A percentile compares a stretch with the other conserved stretches of the same genome.
Conservation (phyloP, 1,140 invertebrate species). For the Chlorops oryzae region DNA sequence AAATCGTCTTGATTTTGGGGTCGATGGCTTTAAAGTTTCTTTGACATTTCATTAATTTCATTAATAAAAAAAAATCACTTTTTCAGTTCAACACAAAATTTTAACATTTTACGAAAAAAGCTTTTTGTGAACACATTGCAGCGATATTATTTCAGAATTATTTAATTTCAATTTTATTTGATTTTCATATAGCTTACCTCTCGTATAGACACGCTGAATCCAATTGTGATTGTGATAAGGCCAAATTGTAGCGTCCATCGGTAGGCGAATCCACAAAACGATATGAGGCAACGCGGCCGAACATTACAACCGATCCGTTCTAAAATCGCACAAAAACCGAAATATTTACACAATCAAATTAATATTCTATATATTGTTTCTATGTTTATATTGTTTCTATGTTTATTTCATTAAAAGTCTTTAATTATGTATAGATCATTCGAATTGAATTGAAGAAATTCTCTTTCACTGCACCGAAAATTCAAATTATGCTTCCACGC, state of each 20-base stretch:
- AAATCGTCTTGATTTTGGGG: no score
- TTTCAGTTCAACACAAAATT: no score
- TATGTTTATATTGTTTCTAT: not conserved
- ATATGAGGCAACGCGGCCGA: conserved; percentile 86
- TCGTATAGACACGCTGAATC: conserved; percentile 72
- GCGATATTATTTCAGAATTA: no score
- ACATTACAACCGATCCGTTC: conserved; percentile 82
- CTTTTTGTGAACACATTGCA: no score
- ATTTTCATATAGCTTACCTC: conserved; percentile 55
- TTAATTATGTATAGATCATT: conserved; percentile 5
- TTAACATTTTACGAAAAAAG: no score
- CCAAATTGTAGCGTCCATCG: conserved; percentile 69
- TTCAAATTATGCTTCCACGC: no score
- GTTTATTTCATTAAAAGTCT: not conserved
- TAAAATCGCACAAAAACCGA: conserved; percentile 45
- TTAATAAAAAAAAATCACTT: no score
- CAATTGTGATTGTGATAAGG: conserved; percentile 59
- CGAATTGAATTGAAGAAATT: not conserved
- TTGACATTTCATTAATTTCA: no score
- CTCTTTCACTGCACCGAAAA: no score
- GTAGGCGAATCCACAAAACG: conserved; percentile 86
- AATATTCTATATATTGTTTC: not conserved
- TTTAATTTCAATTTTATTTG: no score
- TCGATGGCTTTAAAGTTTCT: no score
- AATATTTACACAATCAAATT: no score